Conservation (phyloP, 2,113 vertebrate species). For the Corythaeola cristata region DNA sequence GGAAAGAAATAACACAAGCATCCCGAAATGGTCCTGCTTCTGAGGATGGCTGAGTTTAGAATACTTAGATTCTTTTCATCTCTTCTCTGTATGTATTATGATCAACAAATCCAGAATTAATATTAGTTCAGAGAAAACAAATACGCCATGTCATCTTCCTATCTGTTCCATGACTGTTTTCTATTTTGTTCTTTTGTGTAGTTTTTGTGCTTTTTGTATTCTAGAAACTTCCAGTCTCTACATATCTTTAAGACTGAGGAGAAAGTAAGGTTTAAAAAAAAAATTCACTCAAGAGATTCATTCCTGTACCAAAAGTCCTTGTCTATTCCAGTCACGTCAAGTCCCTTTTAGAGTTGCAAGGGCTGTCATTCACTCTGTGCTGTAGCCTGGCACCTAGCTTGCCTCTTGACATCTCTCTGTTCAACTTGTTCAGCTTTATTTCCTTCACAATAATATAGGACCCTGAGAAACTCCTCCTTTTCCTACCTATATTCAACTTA, state of each 20-base stretch:
- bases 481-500: background rate
- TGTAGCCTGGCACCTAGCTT: slow-evolving; percentile 27
- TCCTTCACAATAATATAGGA: slow-evolving; percentile 38
- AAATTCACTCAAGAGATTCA: background rate
- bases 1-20: background rate
- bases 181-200: background rate
- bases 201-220: background rate
- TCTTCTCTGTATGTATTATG: background rate
- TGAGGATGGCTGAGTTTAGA: background rate
- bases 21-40: background rate
- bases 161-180: background rate
- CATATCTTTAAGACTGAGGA: background rate
- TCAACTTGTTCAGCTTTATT: slow-evolving; percentile 39
- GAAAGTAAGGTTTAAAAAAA: background rate
- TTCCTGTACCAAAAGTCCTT: background rate
- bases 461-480: slow-evolving; percentile 1
- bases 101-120: background rate
- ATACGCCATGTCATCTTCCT: background rate
- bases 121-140: background rate
- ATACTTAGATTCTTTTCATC: background rate
- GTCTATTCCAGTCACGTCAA: background rate
- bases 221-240: background rate
- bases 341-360: background rate
- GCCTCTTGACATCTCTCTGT: slow-evolving; percentile 39
- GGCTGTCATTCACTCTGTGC: background rate